phyloP scores from a whole-genome alignment of 2,113 vertebrate species.

The Clarias magur region DNA sequence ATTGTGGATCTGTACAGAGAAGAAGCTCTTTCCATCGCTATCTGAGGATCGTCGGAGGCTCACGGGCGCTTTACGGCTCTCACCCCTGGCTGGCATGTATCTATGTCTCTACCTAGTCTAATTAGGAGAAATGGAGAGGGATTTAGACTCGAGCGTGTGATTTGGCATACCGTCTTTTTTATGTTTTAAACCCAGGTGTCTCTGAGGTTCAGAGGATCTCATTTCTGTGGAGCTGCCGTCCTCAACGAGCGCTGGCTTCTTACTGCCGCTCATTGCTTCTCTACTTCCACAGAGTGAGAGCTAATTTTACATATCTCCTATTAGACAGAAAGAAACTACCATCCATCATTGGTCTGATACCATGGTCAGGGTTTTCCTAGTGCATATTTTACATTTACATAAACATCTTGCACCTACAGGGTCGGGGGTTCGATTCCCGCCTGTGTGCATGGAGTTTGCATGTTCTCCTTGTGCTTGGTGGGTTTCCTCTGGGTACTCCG shows the following conservation, averaged over 20 bases:
- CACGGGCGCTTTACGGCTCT: constrained; percentile 72
- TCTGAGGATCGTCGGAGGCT: constrained; percentile 79
- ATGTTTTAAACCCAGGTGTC: constrained; percentile 73
- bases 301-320: background rate
- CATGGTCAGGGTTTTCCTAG: background rate
- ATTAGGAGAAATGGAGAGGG: background rate
- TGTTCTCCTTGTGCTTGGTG: too few relatives aligned
- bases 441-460: too few relatives aligned
- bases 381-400: too few relatives aligned
- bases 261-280: constrained; percentile 84
- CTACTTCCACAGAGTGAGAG: constrained; percentile 58
- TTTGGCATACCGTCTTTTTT: background rate
- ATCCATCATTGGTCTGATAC: background rate
- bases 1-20: constrained; percentile 69
- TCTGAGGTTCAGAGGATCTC: constrained; percentile 73
- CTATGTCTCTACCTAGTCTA: background rate
- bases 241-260: constrained; percentile 79
- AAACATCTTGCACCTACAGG: too few relatives aligned
- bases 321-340: background rate
- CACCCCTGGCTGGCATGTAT: constrained; percentile 83
- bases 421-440: too few relatives aligned
- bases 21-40: constrained; percentile 61
- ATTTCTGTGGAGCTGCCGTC: constrained; percentile 85
- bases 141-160: background rate
- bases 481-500: too few relatives aligned